Base-by-base conservation (phyloP, 2,797 vertebrate species). In the Lates japonicus region DNA sequence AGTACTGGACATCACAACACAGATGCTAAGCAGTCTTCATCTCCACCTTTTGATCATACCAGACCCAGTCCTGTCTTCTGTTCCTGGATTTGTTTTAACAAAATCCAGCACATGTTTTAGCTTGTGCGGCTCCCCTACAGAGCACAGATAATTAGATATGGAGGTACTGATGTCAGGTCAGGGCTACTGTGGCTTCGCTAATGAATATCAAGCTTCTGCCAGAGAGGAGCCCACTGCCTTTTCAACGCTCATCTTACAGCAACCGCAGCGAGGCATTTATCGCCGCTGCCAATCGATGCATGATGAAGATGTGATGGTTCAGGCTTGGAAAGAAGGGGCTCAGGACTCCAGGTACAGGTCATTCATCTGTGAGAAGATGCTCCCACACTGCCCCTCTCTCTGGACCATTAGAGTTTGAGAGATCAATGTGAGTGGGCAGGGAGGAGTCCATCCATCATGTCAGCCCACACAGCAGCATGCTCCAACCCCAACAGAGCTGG, bases 81-180 rank as follows among this genome's bases (percentile, higher is more conserved):
- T 63, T 73, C 88, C 92, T 91, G 88, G 80, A 94, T 90, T 94
- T 94, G 93, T 84, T 79, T 75, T 82, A 92, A 92, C 90, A 72
- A 95, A 96, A 96, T 94, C 92, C 95, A 95, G 94, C 93, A 83
- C 89, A 86, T 89, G 13, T 55, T 75, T 84, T 86, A 93, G 88
- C 92, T 94, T 39, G 51, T 71, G 25, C 58, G 44, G 17, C 35
- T 12, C 39, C 70, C 71, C 52, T 19, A 92, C 90, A 91, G 95
- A 95, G 95, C 90, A 93, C 88, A 86, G 78, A 78, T 85, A 95
- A 96, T 96, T 95, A 95, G 95, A 96, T 96, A 94, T 61, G 96
- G 86, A 95, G 91, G 86, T 88, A 90, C 89, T 95, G 94, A 95
- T 94, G 93, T 92, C 85, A 89, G 94, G 92, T 95, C 95, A 95